A percentile compares a stretch with the other conserved stretches of the same genome.
Conservation (phyloP, 2,113 vertebrate species). For the Riparia riparia region DNA sequence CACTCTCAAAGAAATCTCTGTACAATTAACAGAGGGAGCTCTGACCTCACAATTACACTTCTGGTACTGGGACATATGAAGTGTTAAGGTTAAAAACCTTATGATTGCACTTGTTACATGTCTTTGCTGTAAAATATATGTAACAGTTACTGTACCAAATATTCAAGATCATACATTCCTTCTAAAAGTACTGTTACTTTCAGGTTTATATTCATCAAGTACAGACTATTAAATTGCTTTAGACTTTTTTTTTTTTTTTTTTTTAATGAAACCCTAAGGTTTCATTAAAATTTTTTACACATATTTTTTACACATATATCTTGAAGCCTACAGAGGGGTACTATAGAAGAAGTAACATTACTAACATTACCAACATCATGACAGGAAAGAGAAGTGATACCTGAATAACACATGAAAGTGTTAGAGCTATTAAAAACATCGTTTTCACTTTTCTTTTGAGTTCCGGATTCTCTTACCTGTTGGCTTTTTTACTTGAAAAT, state of each 20-base stretch:
- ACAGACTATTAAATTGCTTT: not conserved
- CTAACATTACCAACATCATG: not conserved
- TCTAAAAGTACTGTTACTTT: not conserved
- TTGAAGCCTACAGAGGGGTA: not conserved
- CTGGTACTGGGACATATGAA: not conserved
- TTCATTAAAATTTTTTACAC: not conserved
- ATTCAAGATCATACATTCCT: not conserved
- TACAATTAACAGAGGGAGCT: not conserved
- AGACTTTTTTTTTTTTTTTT: not conserved
- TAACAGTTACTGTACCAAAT: not conserved
- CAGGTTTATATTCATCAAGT: not conserved
- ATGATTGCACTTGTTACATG: not conserved
- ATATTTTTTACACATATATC: not conserved
- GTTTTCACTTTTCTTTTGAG: not conserved
- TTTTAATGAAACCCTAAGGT: not conserved
- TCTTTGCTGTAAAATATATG: not conserved
- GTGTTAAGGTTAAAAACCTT: not conserved
- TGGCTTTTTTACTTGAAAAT: not conserved
- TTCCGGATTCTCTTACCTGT: not conserved
- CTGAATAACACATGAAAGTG: not conserved
- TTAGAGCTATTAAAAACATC: not conserved
- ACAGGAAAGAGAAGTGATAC: not conserved
- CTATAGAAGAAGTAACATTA: not conserved
- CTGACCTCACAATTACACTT: not conserved
- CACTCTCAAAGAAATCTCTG: not conserved